A percentile compares a stretch with the other conserved stretches of the same genome.
Evolutionary conservation across 2,888 invertebrate species (phyloP).

Genomic region (Rhamnusium bicolor): DNA sequence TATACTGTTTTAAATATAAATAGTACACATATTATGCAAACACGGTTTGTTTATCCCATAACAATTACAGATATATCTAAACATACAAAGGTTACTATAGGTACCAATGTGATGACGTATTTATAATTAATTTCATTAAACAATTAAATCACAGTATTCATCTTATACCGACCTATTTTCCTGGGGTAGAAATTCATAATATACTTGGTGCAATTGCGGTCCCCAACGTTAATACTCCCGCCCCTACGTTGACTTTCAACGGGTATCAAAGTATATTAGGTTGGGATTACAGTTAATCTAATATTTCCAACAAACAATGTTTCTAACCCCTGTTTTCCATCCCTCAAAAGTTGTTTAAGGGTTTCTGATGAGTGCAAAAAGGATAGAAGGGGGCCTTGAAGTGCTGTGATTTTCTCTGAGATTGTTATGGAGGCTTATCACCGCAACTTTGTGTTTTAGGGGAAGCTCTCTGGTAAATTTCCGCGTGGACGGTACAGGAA

Average conservation of each 20-base stretch:
- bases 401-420: slow-evolving; percentile 30
- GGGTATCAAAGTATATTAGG: slow-evolving; percentile 66
- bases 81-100: no score
- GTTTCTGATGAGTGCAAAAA: not conserved
- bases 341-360: slow-evolving; percentile 6
- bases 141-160: not conserved
- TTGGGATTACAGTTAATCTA: slow-evolving; percentile 67
- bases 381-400: slow-evolving; percentile 4
- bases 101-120: no score
- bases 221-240: slow-evolving; percentile 7
- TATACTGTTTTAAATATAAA: no score
- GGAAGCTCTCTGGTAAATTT: slow-evolving; percentile 45
- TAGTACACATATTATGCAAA: no score
- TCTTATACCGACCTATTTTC: not conserved
- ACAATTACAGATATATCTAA: no score
- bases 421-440: slow-evolving; percentile 58
- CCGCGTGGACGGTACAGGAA: slow-evolving; percentile 58
- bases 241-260: slow-evolving; percentile 58
- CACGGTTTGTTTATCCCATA: no score
- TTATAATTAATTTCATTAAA: not conserved
- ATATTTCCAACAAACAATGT: slow-evolving; percentile 57
- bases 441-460: slow-evolving; percentile 53
- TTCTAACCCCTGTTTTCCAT: slow-evolving; percentile 20
- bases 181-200: slow-evolving; percentile 21
- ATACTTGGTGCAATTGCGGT: not conserved